Base-by-base conservation (phyloP, 2,113 vertebrate genomes). In the Thermophis baileyi region DNA sequence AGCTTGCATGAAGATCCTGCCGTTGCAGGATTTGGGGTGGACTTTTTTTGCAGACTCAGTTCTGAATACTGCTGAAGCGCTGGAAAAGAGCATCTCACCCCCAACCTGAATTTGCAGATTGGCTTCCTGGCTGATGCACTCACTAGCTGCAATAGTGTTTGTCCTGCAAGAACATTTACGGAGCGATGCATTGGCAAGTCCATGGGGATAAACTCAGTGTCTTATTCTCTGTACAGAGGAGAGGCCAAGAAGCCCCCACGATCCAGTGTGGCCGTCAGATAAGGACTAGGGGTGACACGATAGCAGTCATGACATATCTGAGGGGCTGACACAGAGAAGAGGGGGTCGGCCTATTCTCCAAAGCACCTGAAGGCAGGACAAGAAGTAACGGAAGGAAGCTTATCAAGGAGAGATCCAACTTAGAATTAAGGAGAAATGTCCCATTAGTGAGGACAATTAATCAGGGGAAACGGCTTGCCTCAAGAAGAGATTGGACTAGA, bases 41-140 rank as follows among this genome's bases (percentile, higher is more conserved):
- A 88, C 25, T 25, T 57, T 86, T 89, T 89, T 60, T 93, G 90
- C 93, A 86, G 87, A 93, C 74, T 89, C 87, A 91, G 91, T 16
- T 3, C 54, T 91, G 87, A 87, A 94, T 69, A 90, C 54, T 94
- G 91, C 88, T 90, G 88, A 92, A 81, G 27, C 50, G 86, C 53
- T 89, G 87, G 69, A 86, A 89, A 86, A 35, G 90, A 51, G 47
- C 87, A 1, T 24, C 25, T 47, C 35, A 25, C 74, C 11, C 53
- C 22, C 57, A 89, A 69, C 30, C 81, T 87, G 88, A 92, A 54
- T 25, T 86, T 90, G 74, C 47, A 92, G 35, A 91, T 87, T 91
- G 60, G 25, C 46, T 91, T 60, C 30, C 51, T 50, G 53, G 54
- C 47, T 49, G 25, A 51, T 91, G 57, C 11, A 35, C 10, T 85